Evolutionary conservation across 2,888 invertebrate species (phyloP), one percentile per base, ranked within the genome.

Genomic region (Cosmia pyralina): DNA sequence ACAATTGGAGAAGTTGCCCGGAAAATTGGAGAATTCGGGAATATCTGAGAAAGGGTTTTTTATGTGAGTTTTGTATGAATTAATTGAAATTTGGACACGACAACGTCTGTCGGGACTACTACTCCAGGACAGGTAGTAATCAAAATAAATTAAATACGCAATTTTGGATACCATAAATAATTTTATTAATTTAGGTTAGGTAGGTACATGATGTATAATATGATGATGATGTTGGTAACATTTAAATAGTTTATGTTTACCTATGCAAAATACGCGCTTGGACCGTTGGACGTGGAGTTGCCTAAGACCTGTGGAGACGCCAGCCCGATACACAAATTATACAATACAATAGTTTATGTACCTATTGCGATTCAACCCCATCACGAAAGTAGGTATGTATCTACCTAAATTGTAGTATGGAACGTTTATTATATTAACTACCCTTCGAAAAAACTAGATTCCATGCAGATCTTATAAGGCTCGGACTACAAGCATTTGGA

Each of bases 161-260:
- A 44, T 22, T 34, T 22, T 13, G 8, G 41, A 44, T 8, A 17
- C 34, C 4, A 52, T 41, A 48, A 28, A 46, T 70, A 44, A 69
- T 55, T 77, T 48, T 55, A 48, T 73, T 73, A 7, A 48, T 68
- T 11, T 52, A 65, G 11, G 4, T 64, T 52, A 65, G 8, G 4
- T 76, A 44, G 34, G 34, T 75, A 19, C 41, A 50, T 77, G 11
- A 17, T 19, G n/a, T 55, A 52, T n/a, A n/a, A n/a, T n/a, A n/a
- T n/a, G n/a, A n/a, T n/a, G n/a, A n/a, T n/a, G n/a, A n/a, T n/a
- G n/a, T n/a, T n/a, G n/a, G n/a, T n/a, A n/a, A n/a, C n/a, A n/a
- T n/a, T n/a, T n/a, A 44, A 11, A 44, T 62, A 17, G 41, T 44
- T 44, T 41, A 59, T 59, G 38, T 60, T 6, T 7, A 55, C 2